Evolutionary conservation across 2,797 vertebrate species (phyloP), one percentile per base, ranked within the genome.

Genomic region (Avahi laniger): DNA sequence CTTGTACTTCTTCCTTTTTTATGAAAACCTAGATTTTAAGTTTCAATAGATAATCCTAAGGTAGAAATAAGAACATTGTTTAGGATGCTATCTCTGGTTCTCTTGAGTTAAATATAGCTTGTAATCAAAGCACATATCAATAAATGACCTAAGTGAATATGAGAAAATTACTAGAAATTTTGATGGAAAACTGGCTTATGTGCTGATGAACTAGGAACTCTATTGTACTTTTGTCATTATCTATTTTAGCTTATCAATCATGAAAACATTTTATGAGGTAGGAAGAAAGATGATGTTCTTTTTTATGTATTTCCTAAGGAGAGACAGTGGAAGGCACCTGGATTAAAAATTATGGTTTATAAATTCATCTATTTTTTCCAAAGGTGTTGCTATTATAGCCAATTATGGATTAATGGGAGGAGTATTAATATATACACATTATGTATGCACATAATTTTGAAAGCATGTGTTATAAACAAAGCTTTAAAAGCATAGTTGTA

Each of bases 401-500:
- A 95, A 20, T 85, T 78, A 41, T 81, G 72, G 26, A 91, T 73
- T 82, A 93, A 88, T 73, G 33, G 50, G 57, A 91, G 13, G 54
- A 84, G 5, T 89, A 82, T 90, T 93, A 93, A 92, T 69, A 81
- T 81, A 67, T 6, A 67, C 5, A 65, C 43, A 57, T 93, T 93
- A 41, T 5, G 14, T 4, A 30, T 18, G 26, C 24, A 35, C 17
- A 82, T 24, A 85, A 94, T 89, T 96, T 95, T 89, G 61, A 94
- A 95, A 93, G 7, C 54, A 26, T 92, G 70, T 97, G 61, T 87
- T 94, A 75, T 78, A 96, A 95, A 94, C 81, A 91, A 41, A 67
- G 48, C 79, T 89, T 96, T 89, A 67, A 95, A 96, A 92, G 35
- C 72, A 87, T 81, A 92, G 80, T 69, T 95, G 61, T 96, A 88